These are phyloP conservation scores for Halocaridina rubra DNA, from an alignment of 2,888 invertebrate genomes.

Conservation along the genomic window DNA sequence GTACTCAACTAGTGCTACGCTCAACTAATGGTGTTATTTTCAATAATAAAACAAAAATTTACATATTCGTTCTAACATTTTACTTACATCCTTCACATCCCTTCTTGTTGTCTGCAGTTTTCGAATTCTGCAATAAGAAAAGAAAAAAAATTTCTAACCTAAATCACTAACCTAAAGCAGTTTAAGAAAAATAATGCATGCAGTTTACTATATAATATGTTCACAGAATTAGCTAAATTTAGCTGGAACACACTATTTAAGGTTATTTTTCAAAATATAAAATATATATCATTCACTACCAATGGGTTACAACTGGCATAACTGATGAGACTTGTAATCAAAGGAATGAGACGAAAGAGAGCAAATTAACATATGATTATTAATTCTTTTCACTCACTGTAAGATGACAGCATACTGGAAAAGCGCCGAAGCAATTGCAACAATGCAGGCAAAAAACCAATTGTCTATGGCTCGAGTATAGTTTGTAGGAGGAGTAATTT, in stretches of 20 bases:
- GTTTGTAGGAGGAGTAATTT: neutral
- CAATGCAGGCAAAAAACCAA: slow-evolving; percentile 12
- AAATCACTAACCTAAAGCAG: neutral
- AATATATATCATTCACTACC: too few species aligned
- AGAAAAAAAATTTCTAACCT: neutral
- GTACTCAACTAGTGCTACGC: too few species aligned
- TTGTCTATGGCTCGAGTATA: slow-evolving; percentile 6
- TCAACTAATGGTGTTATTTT: too few species aligned
- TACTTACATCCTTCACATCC: neutral
- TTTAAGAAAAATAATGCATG: too few species aligned
- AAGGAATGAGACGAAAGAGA: too few species aligned
- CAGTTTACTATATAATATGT: too few species aligned
- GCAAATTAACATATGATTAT: too few species aligned
- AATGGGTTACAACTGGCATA: neutral
- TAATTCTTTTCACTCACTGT: neutral
- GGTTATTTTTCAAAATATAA: too few species aligned
- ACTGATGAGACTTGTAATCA: neutral
- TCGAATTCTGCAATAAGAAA: neutral
- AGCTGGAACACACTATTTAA: too few species aligned
- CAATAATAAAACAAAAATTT: too few species aligned
- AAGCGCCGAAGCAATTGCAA: neutral
- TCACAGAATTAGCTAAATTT: too few species aligned
- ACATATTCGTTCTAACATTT: too few species aligned
- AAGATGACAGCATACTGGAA: slow-evolving; percentile 16
- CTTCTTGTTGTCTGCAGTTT: neutral